Percentiles rank a stretch among this genome's conserved stretches.
phyloP scores from a whole-genome alignment of 2,888 invertebrate genomes.

The Caenorhabditis sp. region DNA sequence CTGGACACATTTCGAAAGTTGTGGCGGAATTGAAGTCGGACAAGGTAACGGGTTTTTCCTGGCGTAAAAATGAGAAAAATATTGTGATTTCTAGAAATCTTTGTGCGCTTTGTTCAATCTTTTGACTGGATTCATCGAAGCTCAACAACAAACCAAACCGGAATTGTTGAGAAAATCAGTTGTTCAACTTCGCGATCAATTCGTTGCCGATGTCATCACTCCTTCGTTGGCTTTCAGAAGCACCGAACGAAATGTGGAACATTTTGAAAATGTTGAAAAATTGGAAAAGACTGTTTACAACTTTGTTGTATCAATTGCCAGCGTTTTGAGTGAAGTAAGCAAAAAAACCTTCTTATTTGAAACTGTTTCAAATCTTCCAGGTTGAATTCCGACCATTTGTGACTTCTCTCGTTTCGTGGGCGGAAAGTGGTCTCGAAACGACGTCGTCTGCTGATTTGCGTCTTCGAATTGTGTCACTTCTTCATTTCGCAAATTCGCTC shows the following conservation, averaged over 20 bases:
- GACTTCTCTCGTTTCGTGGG: slow-evolving; percentile 54
- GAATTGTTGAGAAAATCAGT: slow-evolving; percentile 21
- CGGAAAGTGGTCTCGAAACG: slow-evolving; percentile 43
- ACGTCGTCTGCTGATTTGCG: slow-evolving; percentile 19
- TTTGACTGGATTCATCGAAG: slow-evolving; percentile 38
- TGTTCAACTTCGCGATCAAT: slow-evolving; percentile 15
- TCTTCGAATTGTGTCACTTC: slow-evolving; percentile 52
- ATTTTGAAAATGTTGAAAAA: slow-evolving; percentile 40
- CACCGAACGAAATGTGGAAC: slow-evolving; percentile 35
- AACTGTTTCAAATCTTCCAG: slow-evolving; percentile 1
- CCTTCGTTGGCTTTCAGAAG: slow-evolving; percentile 39
- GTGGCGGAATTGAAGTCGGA: slow-evolving; percentile 40
- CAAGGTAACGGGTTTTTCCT: slow-evolving; percentile 21
- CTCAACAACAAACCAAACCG: slow-evolving; percentile 20
- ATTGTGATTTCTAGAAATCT: slow-evolving; percentile 34
- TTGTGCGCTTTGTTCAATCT: slow-evolving; percentile 44
- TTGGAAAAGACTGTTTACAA: slow-evolving; percentile 37
- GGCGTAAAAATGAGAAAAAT: not conserved
- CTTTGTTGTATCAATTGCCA: slow-evolving; percentile 40
- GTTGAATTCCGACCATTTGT: slow-evolving; percentile 56
- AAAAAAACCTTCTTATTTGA: not conserved
- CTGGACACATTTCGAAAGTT: slow-evolving; percentile 34
- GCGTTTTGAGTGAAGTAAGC: slow-evolving; percentile 39
- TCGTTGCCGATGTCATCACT: slow-evolving; percentile 34
- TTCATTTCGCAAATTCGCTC: slow-evolving; percentile 61